Percentiles rank a stretch among this genome's conserved stretches.
phyloP scores from a whole-genome alignment of 2,113 vertebrate species.

The Thalassoma bifasciatum region DNA sequence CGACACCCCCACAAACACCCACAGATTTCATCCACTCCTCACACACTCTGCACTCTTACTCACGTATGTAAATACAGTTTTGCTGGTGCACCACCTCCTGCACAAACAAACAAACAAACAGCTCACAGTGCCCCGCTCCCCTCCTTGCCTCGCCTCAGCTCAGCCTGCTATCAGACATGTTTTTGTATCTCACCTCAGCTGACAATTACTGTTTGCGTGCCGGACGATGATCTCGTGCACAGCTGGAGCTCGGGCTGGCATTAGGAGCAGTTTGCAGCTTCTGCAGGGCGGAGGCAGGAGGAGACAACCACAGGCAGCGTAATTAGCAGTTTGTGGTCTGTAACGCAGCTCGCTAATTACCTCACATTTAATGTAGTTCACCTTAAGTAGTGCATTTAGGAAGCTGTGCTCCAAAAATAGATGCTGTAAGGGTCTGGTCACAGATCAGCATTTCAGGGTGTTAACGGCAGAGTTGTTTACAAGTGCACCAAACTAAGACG shows the following conservation, averaged over 20 bases:
- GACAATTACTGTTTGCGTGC: constrained; percentile 66
- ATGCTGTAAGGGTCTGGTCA: constrained; percentile 57
- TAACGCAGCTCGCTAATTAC: constrained; percentile 69
- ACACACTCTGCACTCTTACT: constrained; percentile 37
- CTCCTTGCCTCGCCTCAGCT: neutral
- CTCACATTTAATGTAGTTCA: constrained; percentile 73
- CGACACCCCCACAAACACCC: constrained; percentile 73
- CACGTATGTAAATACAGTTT: constrained; percentile 60
- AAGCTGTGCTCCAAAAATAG: constrained; percentile 66
- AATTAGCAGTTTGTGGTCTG: constrained; percentile 72
- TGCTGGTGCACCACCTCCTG: constrained; percentile 40
- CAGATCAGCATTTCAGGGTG: constrained; percentile 61
- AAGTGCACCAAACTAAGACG: neutral
- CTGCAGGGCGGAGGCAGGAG: constrained; percentile 51
- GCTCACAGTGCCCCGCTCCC: neutral
- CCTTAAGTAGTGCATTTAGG: constrained; percentile 68
- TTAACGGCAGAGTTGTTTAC: constrained; percentile 56
- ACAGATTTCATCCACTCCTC: constrained; percentile 50
- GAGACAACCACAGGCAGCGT: constrained; percentile 63
- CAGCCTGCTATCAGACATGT: constrained; percentile 51
- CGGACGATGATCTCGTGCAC: constrained; percentile 33
- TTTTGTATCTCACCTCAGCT: constrained; percentile 45
- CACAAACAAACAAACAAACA: constrained; percentile 11
- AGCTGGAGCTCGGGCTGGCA: constrained; percentile 20
- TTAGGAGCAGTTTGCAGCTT: constrained; percentile 46